These are phyloP conservation scores for Yponomeuta plumbellus DNA, from an alignment of 2,888 invertebrate genomes.

Conservation along the genomic window DNA sequence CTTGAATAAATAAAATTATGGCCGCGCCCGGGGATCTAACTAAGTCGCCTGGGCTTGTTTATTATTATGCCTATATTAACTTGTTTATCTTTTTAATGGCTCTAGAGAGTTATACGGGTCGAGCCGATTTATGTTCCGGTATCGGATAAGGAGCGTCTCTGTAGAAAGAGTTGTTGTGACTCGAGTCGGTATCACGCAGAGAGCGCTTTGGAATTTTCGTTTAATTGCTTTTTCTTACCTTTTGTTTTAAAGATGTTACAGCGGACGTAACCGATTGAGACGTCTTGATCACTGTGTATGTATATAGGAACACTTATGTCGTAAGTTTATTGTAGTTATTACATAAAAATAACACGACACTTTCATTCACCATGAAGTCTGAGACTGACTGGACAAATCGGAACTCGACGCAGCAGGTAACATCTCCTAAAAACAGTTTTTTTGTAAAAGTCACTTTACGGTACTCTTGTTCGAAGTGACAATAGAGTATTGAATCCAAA, in stretches of 20 bases:
- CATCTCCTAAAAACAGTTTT: not conserved
- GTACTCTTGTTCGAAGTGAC: conserved; percentile 21
- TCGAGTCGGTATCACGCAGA: conserved; percentile 51
- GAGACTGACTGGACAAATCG: not conserved
- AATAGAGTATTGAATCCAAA: conserved; percentile 35
- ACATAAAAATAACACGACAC: not conserved
- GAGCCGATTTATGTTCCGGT: conserved; percentile 60
- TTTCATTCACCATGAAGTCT: not conserved
- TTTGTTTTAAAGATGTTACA: too few relatives aligned
- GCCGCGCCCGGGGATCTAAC: conserved; percentile 52
- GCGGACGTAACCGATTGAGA: too few relatives aligned
- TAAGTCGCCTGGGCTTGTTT: conserved; percentile 63
- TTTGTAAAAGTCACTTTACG: not conserved
- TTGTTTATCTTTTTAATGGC: conserved; percentile 76
- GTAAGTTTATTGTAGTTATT: not conserved
- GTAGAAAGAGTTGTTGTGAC: conserved; percentile 55
- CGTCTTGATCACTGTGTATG: conserved; percentile 15
- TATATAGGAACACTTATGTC: conserved; percentile 17
- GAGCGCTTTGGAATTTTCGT: conserved; percentile 65
- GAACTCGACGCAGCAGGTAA: not conserved
- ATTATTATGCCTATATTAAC: conserved; percentile 75
- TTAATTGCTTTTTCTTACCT: conserved; percentile 46
- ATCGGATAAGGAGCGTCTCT: conserved; percentile 56
- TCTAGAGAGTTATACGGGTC: conserved; percentile 69
- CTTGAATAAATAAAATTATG: conserved; percentile 76